Evolutionary conservation across 2,888 invertebrate genomes (phyloP), one percentile per base, ranked within the genome.

Genomic region (Periphyllus acericola): DNA sequence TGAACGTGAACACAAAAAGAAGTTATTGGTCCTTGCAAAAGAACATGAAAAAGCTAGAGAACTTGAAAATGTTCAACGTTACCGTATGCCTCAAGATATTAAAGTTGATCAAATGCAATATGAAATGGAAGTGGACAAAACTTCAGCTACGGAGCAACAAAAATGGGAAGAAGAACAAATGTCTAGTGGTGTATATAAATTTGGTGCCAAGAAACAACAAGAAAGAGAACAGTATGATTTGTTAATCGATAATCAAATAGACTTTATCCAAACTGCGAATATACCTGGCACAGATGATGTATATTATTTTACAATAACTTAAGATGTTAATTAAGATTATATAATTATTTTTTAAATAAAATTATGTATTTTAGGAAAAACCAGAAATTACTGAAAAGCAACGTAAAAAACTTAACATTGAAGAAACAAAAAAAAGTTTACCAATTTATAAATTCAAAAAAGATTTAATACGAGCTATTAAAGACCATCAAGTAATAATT

Each of bases 131-230:
- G 93, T 94, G 90, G 98, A 99, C 91, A 95, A 95, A 90, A 93
- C 95, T 89, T 96, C 96, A 0, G 95, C 96, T 91, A 96, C 96
- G 0, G 96, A 96, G 90, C 96, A 96, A 92, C 95, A 95, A 90
- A 97, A 97, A 93, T 99, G 99, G 99, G 99, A 99, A 92, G 97
- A 98, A 89, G 99, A 99, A 91, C 98, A 98, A 92, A 95, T 99
- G 92, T 95, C 96, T 83, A 96, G 97, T 8, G 99, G 98, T 3
- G 95, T 96, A 86, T 97, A 97, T 91, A 95, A 95, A 90, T 98
- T 98, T 93, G 99, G 99, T 17, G 97, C 99, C 0, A 96, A 60
- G 6, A 60, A 96, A 92, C 96, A 99, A 93, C 95, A 95, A 29
- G 92, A 92, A 90, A 92, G 92, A 91, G 91, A 92, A 90, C 92